These are phyloP conservation scores for Ascaphus truei DNA, from an alignment of 2,113 vertebrate species.

Conservation along the genomic window DNA sequence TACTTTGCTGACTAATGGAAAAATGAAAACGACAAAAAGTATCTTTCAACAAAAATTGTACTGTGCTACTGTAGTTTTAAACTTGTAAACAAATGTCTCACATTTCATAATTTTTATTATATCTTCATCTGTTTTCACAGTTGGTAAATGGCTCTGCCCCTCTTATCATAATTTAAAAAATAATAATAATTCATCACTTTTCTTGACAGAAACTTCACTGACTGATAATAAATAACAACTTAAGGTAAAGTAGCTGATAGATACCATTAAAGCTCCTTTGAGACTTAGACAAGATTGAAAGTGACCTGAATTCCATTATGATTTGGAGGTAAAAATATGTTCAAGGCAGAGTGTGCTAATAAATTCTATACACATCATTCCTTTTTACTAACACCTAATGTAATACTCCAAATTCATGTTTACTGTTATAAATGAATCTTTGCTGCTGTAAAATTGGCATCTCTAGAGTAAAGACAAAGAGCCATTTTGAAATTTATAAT, in stretches of 20 bases:
- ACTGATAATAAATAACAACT: not conserved
- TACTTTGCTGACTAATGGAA: no score
- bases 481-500: slow-evolving; percentile 30
- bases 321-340: slow-evolving; percentile 27
- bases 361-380: slow-evolving; percentile 3
- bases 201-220: not conserved
- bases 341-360: slow-evolving; percentile 6
- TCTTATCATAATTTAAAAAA: slow-evolving; percentile 11
- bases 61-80: no score
- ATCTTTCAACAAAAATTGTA: no score
- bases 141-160: not conserved
- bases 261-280: not conserved
- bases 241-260: not conserved
- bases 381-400: not conserved
- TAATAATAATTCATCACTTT: slow-evolving; percentile 4
- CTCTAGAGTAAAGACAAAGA: slow-evolving; percentile 17
- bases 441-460: slow-evolving; percentile 5
- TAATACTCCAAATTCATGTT: slow-evolving; percentile 24
- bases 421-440: slow-evolving; percentile 11
- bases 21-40: no score
- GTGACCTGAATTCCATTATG: slow-evolving; percentile 29
- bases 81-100: no score
- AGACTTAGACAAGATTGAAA: slow-evolving; percentile 9
- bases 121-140: no score
- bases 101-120: no score